A percentile compares a stretch with the other conserved stretches of the same genome.
phyloP scores from a whole-genome alignment of 2,888 invertebrate genomes.

The Heliconius aoede region DNA sequence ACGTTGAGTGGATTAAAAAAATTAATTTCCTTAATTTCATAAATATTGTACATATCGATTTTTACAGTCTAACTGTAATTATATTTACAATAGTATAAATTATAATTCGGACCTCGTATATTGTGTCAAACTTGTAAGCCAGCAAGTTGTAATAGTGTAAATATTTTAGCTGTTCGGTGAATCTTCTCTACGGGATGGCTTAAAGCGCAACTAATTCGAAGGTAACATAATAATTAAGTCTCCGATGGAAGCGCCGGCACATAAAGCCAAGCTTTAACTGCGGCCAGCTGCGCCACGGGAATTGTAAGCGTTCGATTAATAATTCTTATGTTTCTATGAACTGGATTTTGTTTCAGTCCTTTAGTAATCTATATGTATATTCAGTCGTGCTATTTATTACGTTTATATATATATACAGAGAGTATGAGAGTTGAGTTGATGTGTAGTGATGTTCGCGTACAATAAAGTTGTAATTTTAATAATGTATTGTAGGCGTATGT shows the following conservation, averaged over 20 bases:
- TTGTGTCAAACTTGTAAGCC: background rate
- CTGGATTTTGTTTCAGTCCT: conserved; percentile 44
- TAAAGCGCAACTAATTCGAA: conserved; percentile 33
- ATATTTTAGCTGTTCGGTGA: conserved; percentile 25
- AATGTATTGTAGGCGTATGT: no score
- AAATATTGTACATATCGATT: background rate
- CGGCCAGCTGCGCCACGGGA: conserved; percentile 67
- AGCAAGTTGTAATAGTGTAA: conserved; percentile 19
- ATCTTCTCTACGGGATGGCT: conserved; percentile 32
- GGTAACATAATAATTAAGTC: conserved; percentile 40
- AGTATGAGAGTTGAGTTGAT: no score
- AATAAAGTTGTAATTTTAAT: no score
- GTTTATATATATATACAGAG: background rate
- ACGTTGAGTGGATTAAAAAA: background rate
- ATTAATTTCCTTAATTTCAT: background rate
- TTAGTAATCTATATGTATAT: background rate
- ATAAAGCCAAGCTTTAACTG: conserved; percentile 70
- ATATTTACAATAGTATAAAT: background rate
- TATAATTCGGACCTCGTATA: background rate
- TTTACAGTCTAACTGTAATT: no score
- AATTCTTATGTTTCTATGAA: conserved; percentile 53
- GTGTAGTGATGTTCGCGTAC: no score
- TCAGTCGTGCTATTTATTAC: background rate
- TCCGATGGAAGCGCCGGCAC: conserved; percentile 56
- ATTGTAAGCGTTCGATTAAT: conserved; percentile 63